Conservation (phyloP, 1,140 invertebrate species). For the Hylyphantes graminicola region DNA sequence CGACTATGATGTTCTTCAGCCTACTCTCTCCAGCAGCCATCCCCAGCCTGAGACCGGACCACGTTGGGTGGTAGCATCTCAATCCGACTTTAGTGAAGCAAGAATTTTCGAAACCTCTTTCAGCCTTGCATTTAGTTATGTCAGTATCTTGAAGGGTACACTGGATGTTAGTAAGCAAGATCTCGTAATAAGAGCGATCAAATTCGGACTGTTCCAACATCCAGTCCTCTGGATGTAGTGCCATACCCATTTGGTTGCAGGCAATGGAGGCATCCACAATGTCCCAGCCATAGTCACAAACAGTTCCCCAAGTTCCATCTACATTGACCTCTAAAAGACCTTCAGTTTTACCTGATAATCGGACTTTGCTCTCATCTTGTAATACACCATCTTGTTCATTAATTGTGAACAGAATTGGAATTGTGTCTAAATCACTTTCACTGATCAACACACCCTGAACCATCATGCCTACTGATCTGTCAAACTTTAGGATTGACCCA, state of each 20-base stretch:
- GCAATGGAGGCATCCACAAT: constrained; percentile 90
- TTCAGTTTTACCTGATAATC: constrained; percentile 64
- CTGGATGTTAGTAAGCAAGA: constrained; percentile 80
- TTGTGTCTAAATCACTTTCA: constrained; percentile 27
- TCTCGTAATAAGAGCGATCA: constrained; percentile 59
- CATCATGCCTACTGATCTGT: constrained; percentile 95
- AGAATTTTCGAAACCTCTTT: constrained; percentile 87
- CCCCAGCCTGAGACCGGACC: constrained; percentile 91
- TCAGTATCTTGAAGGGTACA: constrained; percentile 94
- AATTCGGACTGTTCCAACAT: constrained; percentile 74
- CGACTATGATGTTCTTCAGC: constrained; percentile 88
- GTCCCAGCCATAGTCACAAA: constrained; percentile 97
- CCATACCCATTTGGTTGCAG: constrained; percentile 94
- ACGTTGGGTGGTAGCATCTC: constrained; percentile 87
- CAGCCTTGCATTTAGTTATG: constrained; percentile 86
- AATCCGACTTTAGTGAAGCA: constrained; percentile 90
- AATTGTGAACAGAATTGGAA: constrained; percentile 39
- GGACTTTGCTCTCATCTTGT: constrained; percentile 33
- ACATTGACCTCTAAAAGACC: constrained; percentile 76
- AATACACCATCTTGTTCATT: not conserved
- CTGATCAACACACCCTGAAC: constrained; percentile 87
- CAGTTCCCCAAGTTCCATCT: constrained; percentile 90
- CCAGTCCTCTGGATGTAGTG: constrained; percentile 93
- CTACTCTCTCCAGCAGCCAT: constrained; percentile 86
- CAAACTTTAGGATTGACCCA: constrained; percentile 84